Percentiles rank a stretch among this genome's conserved stretches.
These are phyloP conservation scores for Phycodurus eques DNA, from an alignment of 2,113 vertebrate species.

Conservation along the genomic window DNA sequence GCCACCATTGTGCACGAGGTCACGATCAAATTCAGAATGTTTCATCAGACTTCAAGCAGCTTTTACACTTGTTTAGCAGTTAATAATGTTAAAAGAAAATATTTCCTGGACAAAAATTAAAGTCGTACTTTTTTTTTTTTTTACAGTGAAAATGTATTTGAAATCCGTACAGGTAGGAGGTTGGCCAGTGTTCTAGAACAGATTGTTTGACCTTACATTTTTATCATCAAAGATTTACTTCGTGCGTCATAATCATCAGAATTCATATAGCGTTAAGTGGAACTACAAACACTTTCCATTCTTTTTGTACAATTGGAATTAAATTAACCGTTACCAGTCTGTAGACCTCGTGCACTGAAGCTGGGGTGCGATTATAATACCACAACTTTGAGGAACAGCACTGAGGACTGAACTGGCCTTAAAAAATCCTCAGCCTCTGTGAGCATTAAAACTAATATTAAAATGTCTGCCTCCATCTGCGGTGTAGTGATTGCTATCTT, in stretches of 20 bases:
- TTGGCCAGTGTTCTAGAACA: neutral
- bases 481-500: slow-evolving; percentile 98
- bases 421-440: slow-evolving; percentile 95
- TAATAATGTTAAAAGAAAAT: too few relatives aligned
- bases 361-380: slow-evolving; percentile 82
- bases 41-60: too few relatives aligned
- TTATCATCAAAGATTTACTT: neutral
- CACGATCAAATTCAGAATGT: too few relatives aligned
- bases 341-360: slow-evolving; percentile 71
- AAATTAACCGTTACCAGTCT: slow-evolving; percentile 64
- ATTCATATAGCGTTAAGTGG: neutral
- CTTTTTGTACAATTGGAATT: neutral
- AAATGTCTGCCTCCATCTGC: slow-evolving; percentile 95
- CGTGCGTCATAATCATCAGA: neutral
- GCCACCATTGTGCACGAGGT: too few relatives aligned
- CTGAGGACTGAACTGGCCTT: slow-evolving; percentile 91
- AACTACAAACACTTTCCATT: neutral
- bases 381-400: slow-evolving; percentile 69
- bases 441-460: slow-evolving; percentile 99
- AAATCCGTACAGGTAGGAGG: too few relatives aligned
- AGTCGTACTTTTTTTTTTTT: too few relatives aligned
- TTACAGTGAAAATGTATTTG: too few relatives aligned
- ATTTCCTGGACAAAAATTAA: too few relatives aligned
- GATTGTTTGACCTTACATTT: neutral
- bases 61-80: too few relatives aligned